Evolutionary conservation across 2,797 vertebrate species (phyloP).

Genomic region (Alauda arvensis): DNA sequence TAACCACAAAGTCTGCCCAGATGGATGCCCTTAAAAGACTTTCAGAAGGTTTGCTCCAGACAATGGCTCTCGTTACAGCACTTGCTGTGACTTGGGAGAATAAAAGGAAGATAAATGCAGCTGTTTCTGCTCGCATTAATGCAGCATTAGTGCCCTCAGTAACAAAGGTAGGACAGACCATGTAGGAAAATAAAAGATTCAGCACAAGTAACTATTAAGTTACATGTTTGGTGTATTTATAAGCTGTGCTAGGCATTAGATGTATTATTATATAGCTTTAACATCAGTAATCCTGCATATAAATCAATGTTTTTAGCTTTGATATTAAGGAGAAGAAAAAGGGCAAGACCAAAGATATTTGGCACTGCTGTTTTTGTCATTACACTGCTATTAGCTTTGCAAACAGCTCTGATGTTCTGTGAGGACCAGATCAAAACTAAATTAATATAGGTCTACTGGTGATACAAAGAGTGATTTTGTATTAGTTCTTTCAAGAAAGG

Average conservation of each 20-base stretch:
- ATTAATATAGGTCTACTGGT: neutral
- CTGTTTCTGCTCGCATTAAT: conserved; percentile 10
- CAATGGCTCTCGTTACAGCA: neutral
- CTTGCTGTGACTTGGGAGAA: conserved; percentile 17
- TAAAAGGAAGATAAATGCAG: conserved; percentile 30
- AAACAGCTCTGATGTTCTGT: neutral
- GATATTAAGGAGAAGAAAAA: neutral
- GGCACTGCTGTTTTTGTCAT: neutral
- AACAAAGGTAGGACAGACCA: conserved; percentile 1
- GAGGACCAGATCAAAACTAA: neutral
- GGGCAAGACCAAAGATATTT: neutral
- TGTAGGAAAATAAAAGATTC: neutral
- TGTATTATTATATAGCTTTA: neutral
- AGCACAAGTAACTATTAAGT: neutral
- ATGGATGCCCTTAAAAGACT: conserved; percentile 34
- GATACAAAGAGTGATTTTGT: neutral
- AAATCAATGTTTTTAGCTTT: conserved; percentile 22
- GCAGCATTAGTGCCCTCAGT: conserved; percentile 10
- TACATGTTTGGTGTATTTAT: neutral
- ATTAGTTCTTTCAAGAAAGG: neutral
- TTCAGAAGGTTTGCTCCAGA: conserved; percentile 15
- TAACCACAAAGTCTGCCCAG: conserved; percentile 22
- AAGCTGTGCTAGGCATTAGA: neutral
- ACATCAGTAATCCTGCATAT: neutral
- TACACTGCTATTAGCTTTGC: neutral